phyloP scores from a whole-genome alignment of 2,888 invertebrate genomes.

The Coremacera marginata region DNA sequence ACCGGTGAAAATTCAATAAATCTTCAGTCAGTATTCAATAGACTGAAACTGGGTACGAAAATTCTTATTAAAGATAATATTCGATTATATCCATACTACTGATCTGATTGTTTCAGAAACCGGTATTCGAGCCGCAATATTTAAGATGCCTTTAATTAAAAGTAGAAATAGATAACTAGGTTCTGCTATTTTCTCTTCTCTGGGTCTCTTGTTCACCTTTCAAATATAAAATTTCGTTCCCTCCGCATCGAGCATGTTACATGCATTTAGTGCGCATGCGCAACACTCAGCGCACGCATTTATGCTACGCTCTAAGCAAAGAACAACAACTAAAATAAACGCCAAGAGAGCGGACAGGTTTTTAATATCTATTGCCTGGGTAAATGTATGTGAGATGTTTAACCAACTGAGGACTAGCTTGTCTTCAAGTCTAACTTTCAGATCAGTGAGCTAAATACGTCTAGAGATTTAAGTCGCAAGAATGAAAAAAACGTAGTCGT shows the following conservation, averaged over 20 bases:
- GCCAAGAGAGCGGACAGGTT: background rate
- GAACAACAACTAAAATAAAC: background rate
- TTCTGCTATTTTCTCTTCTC: no score
- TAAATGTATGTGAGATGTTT: background rate
- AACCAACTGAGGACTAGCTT: background rate
- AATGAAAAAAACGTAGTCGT: background rate
- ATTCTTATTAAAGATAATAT: no score
- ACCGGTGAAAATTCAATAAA: no score
- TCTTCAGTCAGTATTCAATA: no score
- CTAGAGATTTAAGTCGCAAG: slow-evolving; percentile 3
- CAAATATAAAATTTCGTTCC: background rate
- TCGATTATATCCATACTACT: no score
- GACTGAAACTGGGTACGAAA: no score
- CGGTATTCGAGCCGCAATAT: no score
- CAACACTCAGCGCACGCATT: background rate
- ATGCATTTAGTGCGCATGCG: slow-evolving; percentile 7
- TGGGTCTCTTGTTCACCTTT: background rate
- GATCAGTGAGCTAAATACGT: slow-evolving; percentile 19
- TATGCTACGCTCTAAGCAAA: background rate
- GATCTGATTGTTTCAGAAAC: no score
- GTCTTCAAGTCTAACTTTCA: background rate
- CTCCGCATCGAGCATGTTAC: background rate
- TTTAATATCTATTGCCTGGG: no score
- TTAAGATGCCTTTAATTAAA: no score
- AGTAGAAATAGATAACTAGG: no score